Conservation (phyloP, 2,888 invertebrate species). For the Trichopoda pennipes region DNA sequence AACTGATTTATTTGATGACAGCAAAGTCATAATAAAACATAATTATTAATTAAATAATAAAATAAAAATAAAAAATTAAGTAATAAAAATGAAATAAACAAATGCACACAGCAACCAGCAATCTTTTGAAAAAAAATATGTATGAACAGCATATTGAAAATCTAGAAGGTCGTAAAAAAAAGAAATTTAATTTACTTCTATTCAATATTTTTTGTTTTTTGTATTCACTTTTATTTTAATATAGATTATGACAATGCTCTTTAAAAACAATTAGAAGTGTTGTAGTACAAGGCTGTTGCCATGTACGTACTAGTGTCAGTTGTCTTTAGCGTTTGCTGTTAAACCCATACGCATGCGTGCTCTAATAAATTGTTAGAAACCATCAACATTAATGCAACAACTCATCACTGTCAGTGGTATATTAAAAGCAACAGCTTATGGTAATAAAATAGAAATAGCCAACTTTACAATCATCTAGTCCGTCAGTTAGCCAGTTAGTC, state of each 20-base stretch:
- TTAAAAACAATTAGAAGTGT: conserved; percentile 61
- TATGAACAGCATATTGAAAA: too few relatives aligned
- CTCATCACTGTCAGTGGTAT: conserved; percentile 78
- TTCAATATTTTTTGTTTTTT: not conserved
- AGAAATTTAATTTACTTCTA: not conserved
- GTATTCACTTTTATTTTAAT: not conserved
- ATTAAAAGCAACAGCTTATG: conserved; percentile 66
- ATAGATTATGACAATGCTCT: conserved; percentile 34
- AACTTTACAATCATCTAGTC: conserved; percentile 4
- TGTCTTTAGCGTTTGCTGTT: conserved; percentile 9
- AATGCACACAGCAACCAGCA: too few relatives aligned
- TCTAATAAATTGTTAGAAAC: conserved; percentile 76
- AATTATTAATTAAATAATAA: too few relatives aligned
- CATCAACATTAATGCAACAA: conserved; percentile 79
- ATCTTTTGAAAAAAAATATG: too few relatives aligned
- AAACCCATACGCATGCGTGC: conserved; percentile 72
- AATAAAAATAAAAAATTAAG: too few relatives aligned
- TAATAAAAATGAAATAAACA: too few relatives aligned
- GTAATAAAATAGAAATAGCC: conserved; percentile 58
- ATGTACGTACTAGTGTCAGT: not conserved
- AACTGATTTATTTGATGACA: too few relatives aligned
- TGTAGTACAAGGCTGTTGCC: conserved; percentile 69
- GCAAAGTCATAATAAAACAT: too few relatives aligned
- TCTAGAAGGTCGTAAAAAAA: too few relatives aligned
- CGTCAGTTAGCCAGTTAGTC: not conserved